Base-by-base conservation (phyloP, 2,113 vertebrate species). In the Sinocyclocheilus maitianheensis region DNA sequence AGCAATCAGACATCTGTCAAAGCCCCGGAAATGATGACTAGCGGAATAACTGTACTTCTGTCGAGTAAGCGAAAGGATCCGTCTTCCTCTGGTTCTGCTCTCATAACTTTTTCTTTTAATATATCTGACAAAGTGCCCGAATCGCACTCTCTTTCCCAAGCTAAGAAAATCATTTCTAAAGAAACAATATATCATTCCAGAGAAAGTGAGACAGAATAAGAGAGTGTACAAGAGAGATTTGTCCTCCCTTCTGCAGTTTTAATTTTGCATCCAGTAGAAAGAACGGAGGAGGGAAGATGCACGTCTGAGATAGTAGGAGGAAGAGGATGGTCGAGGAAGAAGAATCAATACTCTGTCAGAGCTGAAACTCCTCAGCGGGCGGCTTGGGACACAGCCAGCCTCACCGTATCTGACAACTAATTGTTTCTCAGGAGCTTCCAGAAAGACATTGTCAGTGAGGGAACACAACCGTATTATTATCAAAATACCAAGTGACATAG, bases 401-500 rank as follows among this genome's bases (percentile, higher is more conserved):
- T 69, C 40, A 46, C 40, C 65, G 14, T 14, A 60, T 58, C 85
- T 87, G 85, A 85, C 88, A 87, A 83, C 88, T 83, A 89, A 87
- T 89, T 87, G 88, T 81, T 89, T 86, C 81, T 82, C 24, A 11
- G 30, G 51, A 87, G 60, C 82, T 30, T 55, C 37, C 62, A 30
- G 55, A 77, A 84, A 84, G 76, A 76, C 55, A 72, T n/a, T 53
- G 81, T 84, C 63, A 87, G 22, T 34, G 53, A 71, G 26, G 60
- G 69, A 30, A 55, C 77, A 43, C 26, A n/a, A 67, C 62, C 14
- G 55, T 81, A 84, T 74, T 69, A 48, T 65, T 62, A 84, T 84
- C 82, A 86, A 86, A 88, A 88, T 85, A 53, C 67, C 48, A 53
- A 89, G 63, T 83, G 78, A 78, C 79, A 83, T 30, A n/a, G 55